phyloP scores from a whole-genome alignment of 2,113 vertebrate genomes.

The Forbesichthys papilliferus region DNA sequence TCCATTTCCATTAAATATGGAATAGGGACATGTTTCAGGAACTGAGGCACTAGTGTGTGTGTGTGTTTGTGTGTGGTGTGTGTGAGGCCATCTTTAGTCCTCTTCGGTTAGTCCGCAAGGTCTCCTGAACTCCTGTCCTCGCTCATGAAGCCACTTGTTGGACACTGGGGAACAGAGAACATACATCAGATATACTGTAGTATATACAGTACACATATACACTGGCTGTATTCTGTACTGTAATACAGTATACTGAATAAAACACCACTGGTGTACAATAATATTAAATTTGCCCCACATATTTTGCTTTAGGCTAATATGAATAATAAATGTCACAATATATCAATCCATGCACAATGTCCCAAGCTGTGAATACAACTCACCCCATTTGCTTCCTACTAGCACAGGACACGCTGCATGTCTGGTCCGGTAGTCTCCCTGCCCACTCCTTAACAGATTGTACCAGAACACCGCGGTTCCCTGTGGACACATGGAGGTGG shows the following conservation, averaged over 20 bases:
- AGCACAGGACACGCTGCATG: constrained; percentile 96
- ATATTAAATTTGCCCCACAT: too few relatives aligned
- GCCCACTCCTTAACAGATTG: constrained; percentile 91
- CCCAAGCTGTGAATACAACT: constrained; percentile 54
- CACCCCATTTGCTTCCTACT: constrained; percentile 98
- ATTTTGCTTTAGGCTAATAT: too few relatives aligned
- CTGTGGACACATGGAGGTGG: constrained; percentile 68
- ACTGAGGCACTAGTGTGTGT: constrained; percentile 11
- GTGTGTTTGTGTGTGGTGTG: background rate
- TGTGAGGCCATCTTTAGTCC: constrained; percentile 76
- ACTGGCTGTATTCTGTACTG: too few relatives aligned
- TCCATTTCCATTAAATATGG: background rate
- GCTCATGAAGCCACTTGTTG: constrained; percentile 98
- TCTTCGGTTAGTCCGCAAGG: constrained; percentile 93
- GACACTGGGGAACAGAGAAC: constrained; percentile 81
- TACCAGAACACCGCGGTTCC: constrained; percentile 98
- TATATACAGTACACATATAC: background rate
- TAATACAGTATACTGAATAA: too few relatives aligned
- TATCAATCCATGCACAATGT: background rate
- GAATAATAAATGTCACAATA: too few relatives aligned
- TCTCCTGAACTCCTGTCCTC: constrained; percentile 95
- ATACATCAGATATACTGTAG: background rate
- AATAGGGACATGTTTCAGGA: constrained; percentile 3
- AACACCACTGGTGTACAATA: too few relatives aligned
- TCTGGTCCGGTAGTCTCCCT: constrained; percentile 94